Conservation (phyloP, 2,797 vertebrate genomes). For the Cephalopachus bancanus region DNA sequence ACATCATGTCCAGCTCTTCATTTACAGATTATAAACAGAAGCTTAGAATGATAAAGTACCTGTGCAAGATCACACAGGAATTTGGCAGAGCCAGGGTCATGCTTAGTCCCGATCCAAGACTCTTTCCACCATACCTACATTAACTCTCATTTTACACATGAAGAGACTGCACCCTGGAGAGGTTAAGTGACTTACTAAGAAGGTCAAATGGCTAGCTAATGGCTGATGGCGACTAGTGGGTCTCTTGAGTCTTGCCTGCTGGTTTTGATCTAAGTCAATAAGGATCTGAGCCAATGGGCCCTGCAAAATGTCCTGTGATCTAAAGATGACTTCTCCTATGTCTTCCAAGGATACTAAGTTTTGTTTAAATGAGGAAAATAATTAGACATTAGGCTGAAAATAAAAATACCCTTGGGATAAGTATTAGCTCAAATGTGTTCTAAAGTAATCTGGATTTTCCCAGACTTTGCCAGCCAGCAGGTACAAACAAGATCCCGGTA, state of each 20-base stretch:
- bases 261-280: conserved; percentile 4
- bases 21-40: background rate
- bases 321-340: background rate
- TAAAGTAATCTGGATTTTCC: background rate
- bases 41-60: background rate
- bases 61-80: background rate
- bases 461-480: background rate
- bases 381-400: background rate
- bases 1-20: background rate
- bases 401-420: conserved; percentile 31
- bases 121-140: background rate
- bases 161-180: background rate
- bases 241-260: background rate
- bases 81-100: background rate
- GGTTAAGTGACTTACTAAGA: background rate
- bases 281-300: background rate
- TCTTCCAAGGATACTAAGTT: background rate
- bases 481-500: background rate
- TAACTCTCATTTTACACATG: background rate
- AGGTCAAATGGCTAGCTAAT: background rate
- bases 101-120: background rate
- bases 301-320: background rate
- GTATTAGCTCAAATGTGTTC: background rate
- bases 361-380: conserved; percentile 38
- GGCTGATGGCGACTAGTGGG: background rate